A percentile compares a stretch with the other conserved stretches of the same genome.
Evolutionary conservation across 2,113 vertebrate genomes (phyloP).

Genomic region (Mystacornis crossleyi): DNA sequence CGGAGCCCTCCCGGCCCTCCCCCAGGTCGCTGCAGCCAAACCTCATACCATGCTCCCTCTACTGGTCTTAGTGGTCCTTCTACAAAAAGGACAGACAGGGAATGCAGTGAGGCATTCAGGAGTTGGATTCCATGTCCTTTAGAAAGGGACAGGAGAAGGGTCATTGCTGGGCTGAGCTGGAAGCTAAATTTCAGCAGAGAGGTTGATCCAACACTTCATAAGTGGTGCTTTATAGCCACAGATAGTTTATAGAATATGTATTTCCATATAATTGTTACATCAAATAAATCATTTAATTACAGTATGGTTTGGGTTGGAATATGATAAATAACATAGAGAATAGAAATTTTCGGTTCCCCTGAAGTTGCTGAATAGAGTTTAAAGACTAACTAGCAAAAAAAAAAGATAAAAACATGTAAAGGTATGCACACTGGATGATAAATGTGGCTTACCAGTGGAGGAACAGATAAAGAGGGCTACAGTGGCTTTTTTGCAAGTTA

Average conservation of each 20-base stretch:
- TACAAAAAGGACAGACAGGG: neutral
- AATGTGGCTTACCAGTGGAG: neutral
- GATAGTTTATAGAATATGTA: too few relatives aligned
- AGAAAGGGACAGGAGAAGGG: neutral
- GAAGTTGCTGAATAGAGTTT: neutral
- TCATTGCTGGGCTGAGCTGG: neutral
- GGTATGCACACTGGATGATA: neutral
- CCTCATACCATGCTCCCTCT: neutral
- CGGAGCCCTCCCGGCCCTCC: rapidly evolving
- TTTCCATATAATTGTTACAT: neutral
- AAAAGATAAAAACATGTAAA: neutral
- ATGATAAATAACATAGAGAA: neutral
- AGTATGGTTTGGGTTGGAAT: neutral
- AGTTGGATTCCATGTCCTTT: neutral
- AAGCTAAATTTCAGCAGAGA: neutral
- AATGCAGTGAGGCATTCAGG: rapidly evolving
- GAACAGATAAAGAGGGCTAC: neutral
- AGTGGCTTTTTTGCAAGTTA: neutral
- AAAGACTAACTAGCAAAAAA: neutral
- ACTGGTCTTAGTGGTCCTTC: neutral
- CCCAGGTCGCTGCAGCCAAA: neutral
- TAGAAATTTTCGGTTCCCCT: neutral
- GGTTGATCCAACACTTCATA: neutral
- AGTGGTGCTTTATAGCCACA: neutral
- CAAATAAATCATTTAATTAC: neutral